Evolutionary conservation across 2,113 vertebrate species (phyloP), one percentile per base, ranked within the genome.

Genomic region (Ammodytes marinus): DNA sequence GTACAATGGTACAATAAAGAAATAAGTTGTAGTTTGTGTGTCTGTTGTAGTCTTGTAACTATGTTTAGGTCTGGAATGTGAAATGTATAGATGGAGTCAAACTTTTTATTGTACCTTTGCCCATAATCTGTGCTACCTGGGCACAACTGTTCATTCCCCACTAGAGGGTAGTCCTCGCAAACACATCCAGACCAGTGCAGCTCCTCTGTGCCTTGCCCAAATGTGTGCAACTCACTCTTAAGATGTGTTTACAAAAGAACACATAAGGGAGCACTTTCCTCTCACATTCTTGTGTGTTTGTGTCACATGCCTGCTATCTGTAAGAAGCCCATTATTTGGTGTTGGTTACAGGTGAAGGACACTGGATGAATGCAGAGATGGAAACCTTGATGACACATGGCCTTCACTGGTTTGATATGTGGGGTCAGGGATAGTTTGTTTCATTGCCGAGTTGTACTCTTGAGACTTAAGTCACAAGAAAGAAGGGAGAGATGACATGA

Each of bases 1-100:
- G 74, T 91, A 82, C 69, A 80, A 57, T 85, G 79, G 63, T 89
- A 92, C 77, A 92, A 91, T 94, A 92, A 93, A 92, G 9, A 85
- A 69, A 61, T 68, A 69, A 47, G 17, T 86, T 85, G 46, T 77
- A 27, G 27, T 73, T 74, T 59, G 12, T 74, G n/a, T 71, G 45
- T 60, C 15, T 82, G 8, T 58, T 79, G 37, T 60, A 80, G 47
- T 7, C 10, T 63, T 53, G 43, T 84, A 2, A 77, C 66, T 77
- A 19, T 2, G 40, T 42, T 27, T 27, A 9, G 8, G 5, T 63
- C 5, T 49, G 2, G 0, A 17, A 53, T 43, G 3, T 27, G 10
- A 57, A 47, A 15, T 13, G 45, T 52, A 42, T 17, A 46, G 45
- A 52, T 69, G 35, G n/a, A 1, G 37, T 37, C 27, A 49, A 14